phyloP scores from a whole-genome alignment of 2,113 vertebrate genomes.

The Coracopsis vasa region DNA sequence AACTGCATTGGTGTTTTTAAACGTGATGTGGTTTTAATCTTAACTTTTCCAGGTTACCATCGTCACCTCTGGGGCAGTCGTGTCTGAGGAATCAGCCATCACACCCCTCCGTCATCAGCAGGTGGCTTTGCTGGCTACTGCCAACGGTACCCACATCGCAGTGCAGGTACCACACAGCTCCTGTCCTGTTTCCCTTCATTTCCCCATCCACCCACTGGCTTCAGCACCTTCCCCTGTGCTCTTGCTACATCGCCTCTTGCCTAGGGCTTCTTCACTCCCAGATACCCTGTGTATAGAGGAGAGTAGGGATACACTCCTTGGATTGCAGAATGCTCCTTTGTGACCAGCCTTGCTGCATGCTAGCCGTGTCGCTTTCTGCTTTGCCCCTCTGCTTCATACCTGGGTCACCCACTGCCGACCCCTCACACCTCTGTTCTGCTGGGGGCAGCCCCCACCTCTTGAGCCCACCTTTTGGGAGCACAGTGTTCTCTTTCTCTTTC shows the following conservation, averaged over 20 bases:
- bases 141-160: slow-evolving; percentile 72
- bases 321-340: neutral
- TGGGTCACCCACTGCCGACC: neutral
- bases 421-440: neutral
- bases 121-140: slow-evolving; percentile 77
- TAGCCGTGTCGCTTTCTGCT: neutral
- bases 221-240: neutral
- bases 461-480: neutral
- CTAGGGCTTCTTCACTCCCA: neutral
- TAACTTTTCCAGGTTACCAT: slow-evolving; percentile 69
- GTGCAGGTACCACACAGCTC: slow-evolving; percentile 68
- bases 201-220: neutral
- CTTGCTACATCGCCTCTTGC: neutral
- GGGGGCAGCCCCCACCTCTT: neutral
- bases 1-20: neutral
- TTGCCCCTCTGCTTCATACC: neutral
- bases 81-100: slow-evolving; percentile 52
- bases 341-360: neutral
- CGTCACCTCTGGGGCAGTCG: slow-evolving; percentile 68
- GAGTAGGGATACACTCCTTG: neutral
- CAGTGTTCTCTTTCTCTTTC: neutral
- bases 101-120: slow-evolving; percentile 71
- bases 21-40: rapidly evolving
- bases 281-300: neutral
- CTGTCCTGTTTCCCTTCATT: rapidly evolving